Percentiles rank a stretch among this genome's conserved stretches.
These are phyloP conservation scores for Ectemnius lituratus DNA, from an alignment of 2,888 invertebrate species.

Conservation along the genomic window DNA sequence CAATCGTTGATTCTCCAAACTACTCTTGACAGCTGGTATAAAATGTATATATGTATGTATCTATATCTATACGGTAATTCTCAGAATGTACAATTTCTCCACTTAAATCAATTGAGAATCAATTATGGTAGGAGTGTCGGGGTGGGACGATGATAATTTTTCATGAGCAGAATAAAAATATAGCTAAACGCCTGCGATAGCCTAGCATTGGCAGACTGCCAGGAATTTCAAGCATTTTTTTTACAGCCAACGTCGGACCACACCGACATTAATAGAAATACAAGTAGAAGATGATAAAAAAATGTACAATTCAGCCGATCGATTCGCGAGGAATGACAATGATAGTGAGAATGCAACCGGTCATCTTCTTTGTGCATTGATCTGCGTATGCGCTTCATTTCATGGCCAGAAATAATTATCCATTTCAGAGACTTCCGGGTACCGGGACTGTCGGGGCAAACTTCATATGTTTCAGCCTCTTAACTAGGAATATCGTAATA, in stretches of 20 bases:
- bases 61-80: slow-evolving; percentile 20
- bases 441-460: slow-evolving; percentile 33
- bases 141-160: slow-evolving; percentile 25
- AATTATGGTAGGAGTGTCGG: slow-evolving; percentile 29
- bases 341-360: slow-evolving; percentile 29
- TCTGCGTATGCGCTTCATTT: slow-evolving; percentile 18
- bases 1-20: slow-evolving; percentile 29
- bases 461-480: slow-evolving; percentile 24
- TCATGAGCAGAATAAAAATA: slow-evolving; percentile 43
- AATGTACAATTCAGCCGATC: slow-evolving; percentile 44
- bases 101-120: slow-evolving; percentile 37
- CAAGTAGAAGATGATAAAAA: slow-evolving; percentile 25
- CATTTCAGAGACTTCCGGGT: slow-evolving; percentile 17
- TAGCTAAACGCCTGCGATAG: slow-evolving; percentile 35
- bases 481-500: slow-evolving; percentile 25
- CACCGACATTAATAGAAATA: slow-evolving; percentile 25
- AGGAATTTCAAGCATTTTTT: slow-evolving; percentile 35
- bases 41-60: slow-evolving; percentile 14
- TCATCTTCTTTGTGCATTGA: slow-evolving; percentile 29
- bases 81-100: slow-evolving; percentile 17
- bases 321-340: slow-evolving; percentile 35
- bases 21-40: slow-evolving; percentile 24
- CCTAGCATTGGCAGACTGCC: slow-evolving; percentile 18
- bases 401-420: slow-evolving; percentile 38
- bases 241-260: slow-evolving; percentile 33